Base-by-base conservation (phyloP, 2,797 vertebrate genomes). In the Sylvia borin region DNA sequence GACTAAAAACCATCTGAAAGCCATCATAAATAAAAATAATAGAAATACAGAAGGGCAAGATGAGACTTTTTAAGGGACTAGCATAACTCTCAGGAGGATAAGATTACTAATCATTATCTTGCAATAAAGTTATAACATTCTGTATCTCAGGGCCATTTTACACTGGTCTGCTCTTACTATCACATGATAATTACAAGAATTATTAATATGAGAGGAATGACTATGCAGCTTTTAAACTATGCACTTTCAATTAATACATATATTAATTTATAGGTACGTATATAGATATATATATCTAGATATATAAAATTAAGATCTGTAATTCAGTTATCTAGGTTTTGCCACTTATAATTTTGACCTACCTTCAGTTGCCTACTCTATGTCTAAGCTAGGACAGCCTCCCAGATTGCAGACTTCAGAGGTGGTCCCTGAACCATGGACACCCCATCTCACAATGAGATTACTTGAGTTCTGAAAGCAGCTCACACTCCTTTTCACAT, bases 1-100 rank as follows among this genome's bases (percentile, higher is more conserved):
- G 92, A 90, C 78, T 81, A 81, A 91, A 90, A 77, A 54, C 25
- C 55, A 75, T 66, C 62, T 79, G 73, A 93, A 88, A 95, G 84
- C 20, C 50, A 70, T 67, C 8, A 81, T 54, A 58, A 70, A 79
- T 76, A 84, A 92, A 92, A 88, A 71, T 57, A 73, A 81, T 2
- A 77, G 60, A 79, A 90, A 79, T 31, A 72, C 22, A 82, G 47
- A 92, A 78, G 19, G 16, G 19, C 38, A 90, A 84, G 62, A 85
- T 85, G 62, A 90, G 55, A n/a, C 15, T 80, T 94, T 94, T 64
- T 57, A 80, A 80, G 40, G 36, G 22, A 85, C 20, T 45, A 72
- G 50, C 47, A 73, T 68, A 88, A 88, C 21, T 95, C 70, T 85
- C 2, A 55, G 51, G 62, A 93, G 86, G 32, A 86, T 34, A 15